Base-by-base conservation (phyloP, 1,140 invertebrate genomes). In the Zaprionus tsacasi region DNA sequence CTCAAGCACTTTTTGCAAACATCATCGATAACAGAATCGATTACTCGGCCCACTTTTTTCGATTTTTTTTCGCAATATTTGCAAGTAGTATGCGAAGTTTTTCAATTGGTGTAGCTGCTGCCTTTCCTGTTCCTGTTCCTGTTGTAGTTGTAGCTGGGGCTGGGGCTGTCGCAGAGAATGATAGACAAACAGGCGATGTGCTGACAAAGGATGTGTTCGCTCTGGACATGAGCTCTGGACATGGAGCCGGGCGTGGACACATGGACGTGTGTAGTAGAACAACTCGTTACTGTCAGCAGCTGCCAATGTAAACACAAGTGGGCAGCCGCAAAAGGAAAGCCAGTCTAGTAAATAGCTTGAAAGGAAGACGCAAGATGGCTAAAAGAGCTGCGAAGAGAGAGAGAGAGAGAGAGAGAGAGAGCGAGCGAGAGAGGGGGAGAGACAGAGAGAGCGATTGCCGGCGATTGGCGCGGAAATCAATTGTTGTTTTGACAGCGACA, bases 401-500 rank as follows among this genome's bases (percentile, higher is more conserved):
- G 13, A 17, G 38, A 38, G 8, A 57, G 6, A 6, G 3, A 74
- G 59, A 50, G 48, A 76, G 72, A 67, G 48, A 58, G 33, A 65
- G 27, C 12, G 48, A 38, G 15, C 27, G 33, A 36, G 11, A 10
- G n/a, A 27, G 21, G 48, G 27, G 21, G 15, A 52, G 36, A 33
- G 10, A 40, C 6, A 27, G 45, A 25, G 45, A 25, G 25, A 70
- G 74, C 67, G 70, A 60, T 71, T 66, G 61, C 67, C 68, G 75
- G 73, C 85, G 78, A 89, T 89, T 89, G 85, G 85, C 81, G 85
- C 76, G 85, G 85, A 89, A 89, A 89, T 89, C 85, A 89, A 89
- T 89, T 89, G 85, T 89, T 89, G 85, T 89, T 89, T 89, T 89
- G 85, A 89, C 85, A 89, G 85, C 86, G 78, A 88, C 85, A 89